Base-by-base conservation (phyloP, 2,113 vertebrate species). In the Chaetops frenatus region DNA sequence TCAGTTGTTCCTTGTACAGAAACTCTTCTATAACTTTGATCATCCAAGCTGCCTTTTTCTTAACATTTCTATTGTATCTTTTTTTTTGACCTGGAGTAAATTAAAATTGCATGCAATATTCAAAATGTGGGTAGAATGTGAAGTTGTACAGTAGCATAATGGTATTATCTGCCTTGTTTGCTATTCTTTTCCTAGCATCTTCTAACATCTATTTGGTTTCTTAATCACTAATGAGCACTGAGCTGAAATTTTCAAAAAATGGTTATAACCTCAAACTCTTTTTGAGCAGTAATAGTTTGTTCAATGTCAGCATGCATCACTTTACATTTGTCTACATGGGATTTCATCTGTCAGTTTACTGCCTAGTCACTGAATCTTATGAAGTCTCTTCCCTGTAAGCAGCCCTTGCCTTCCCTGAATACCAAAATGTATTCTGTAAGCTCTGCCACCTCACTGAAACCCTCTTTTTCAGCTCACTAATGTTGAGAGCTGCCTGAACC, bases 21-120 rank as follows among this genome's bases (percentile, higher is more conserved):
- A 92, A 44, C n/a, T 78, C 19, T 88, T 90, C 67, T 64, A 8
- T 81, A 58, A 73, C 86, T 94, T 93, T 92, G 92, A 93, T 97
- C 80, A 86, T 74, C 31, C 28, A 44, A 48, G 31, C 56, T 3
- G 8, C 79, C 19, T 58, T 77, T 72, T 82, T 88, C 71, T 66
- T 56, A 86, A 66, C 9, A 7, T 92, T 81, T 88, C 72, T 58
- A 18, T 70, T 94, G 1, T 35, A 74, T 74, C 42, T 81, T 60
- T 76, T 81, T 60, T 76, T 92, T 88, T 78, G 64, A 82, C 76
- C 38, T 45, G 51, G 21, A 88, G 64, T 78, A 56, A 83, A 92
- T 92, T 88, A 81, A 84, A 88, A 81, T 51, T 88, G n/a, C 64
- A 67, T 58, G 51, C 44, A 78, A 15, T 74, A 78, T 86, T 78